phyloP scores from a whole-genome alignment of 1,140 invertebrate species.

The Adoxophyes honmai region DNA sequence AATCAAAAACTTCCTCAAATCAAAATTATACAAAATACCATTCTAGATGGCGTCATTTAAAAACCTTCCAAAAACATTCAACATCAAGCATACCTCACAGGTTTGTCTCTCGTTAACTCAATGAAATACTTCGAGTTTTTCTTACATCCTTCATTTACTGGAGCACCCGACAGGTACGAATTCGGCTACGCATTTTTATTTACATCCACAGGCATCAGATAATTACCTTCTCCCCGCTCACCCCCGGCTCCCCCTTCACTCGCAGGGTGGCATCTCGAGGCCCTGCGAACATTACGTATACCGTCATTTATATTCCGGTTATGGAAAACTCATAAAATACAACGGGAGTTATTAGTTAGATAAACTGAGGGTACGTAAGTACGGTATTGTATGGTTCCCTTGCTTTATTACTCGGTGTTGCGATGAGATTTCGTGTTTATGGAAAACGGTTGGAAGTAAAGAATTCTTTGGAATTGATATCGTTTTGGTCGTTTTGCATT shows the following conservation, averaged over 20 bases:
- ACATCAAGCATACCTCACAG: too few relatives aligned
- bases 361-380: background rate
- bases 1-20: too few relatives aligned
- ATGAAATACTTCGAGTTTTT: too few relatives aligned
- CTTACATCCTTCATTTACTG: too few relatives aligned
- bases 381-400: background rate
- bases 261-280: slow-evolving; percentile 34
- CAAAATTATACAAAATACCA: too few relatives aligned
- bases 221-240: slow-evolving; percentile 67
- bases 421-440: background rate
- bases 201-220: slow-evolving; percentile 18
- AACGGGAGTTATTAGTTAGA: slow-evolving; percentile 28
- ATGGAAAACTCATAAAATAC: slow-evolving; percentile 45
- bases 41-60: too few relatives aligned
- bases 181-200: background rate
- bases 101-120: too few relatives aligned
- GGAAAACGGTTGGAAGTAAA: background rate
- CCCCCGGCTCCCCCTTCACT: slow-evolving; percentile 54
- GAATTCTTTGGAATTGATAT: background rate
- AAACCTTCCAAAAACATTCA: too few relatives aligned
- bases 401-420: background rate
- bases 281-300: slow-evolving; percentile 43
- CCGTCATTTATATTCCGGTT: slow-evolving; percentile 45
- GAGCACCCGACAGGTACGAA: background rate
- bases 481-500: too few relatives aligned